Base-by-base conservation (phyloP, 1,140 invertebrate genomes). In the Centruroides vittatus region DNA sequence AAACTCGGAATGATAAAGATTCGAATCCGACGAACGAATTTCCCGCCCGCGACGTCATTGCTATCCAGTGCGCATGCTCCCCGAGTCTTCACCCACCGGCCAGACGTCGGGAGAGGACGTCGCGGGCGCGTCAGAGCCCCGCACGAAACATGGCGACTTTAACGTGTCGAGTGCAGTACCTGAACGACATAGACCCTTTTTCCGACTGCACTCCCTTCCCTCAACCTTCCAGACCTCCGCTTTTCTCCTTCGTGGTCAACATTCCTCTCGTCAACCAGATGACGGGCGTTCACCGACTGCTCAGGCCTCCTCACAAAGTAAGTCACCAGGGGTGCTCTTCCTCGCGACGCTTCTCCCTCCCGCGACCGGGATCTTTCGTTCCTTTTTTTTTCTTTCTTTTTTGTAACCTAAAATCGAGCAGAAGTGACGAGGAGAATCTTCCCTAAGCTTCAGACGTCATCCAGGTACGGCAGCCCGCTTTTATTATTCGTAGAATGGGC, bases 161-260 rank as follows among this genome's bases (percentile, higher is more conserved):
- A 71, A 86, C 87, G 67, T 94, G 93, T 78, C 81, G 93, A 68
- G 89, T 98, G 62, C 94, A 98, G 76, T 99, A 89, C 76, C 78
- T 98, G 70, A 92, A 97, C 76, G 95, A 99, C 78, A 86, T 88
- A 70, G 94, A 98, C 78, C 94, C 95, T 36, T 97, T 98, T 76
- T 82, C 84, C 69, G 86, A 86, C 71, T 84, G 83, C 67, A 90
- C 88, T 69, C 88, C 89, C 70, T 93, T 91, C 76, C 88, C 93
- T 59, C 91, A 97, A 75, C 95, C 94, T 5, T 82, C 91, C 60
- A 79, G 92, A 72, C 91, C 94, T 47, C 88, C 93, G 13, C 83
- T 85, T 65, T 93, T 93, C 76, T 86, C 85, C 61, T 97, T 99
- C 78, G 86, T 88, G 74, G 83, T 84, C 61, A 88, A 88, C 70